These are phyloP conservation scores for Sinelater perroti DNA, from an alignment of 2,888 invertebrate species.

Conservation along the genomic window DNA sequence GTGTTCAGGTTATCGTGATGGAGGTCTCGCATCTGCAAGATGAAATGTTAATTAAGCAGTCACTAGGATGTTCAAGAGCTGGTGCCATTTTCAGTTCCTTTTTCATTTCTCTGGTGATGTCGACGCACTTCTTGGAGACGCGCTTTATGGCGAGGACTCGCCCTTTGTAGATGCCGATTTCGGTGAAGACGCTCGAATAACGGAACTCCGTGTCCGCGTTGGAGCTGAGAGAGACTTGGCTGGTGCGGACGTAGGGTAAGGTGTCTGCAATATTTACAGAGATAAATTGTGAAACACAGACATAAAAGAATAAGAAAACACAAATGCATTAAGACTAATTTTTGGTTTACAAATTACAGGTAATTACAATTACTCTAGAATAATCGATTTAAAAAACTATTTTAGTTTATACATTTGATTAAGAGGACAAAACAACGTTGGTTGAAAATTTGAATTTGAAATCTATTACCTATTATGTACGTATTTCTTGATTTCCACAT, in stretches of 20 bases:
- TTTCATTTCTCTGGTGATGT: slow-evolving; percentile 89
- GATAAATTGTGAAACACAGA: too few relatives aligned
- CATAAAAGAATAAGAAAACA: not conserved
- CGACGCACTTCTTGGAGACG: slow-evolving; percentile 84
- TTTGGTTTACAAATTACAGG: not conserved
- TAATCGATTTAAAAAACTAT: too few relatives aligned
- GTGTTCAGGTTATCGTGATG: slow-evolving; percentile 92
- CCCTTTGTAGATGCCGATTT: slow-evolving; percentile 89
- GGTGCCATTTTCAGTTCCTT: slow-evolving; percentile 88
- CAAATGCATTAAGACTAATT: too few relatives aligned
- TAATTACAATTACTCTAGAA: slow-evolving; percentile 2
- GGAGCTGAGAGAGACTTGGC: slow-evolving; percentile 91
- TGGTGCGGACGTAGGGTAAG: slow-evolving; percentile 78
- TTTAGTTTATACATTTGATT: too few relatives aligned
- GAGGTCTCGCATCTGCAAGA: slow-evolving; percentile 82
- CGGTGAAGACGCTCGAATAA: slow-evolving; percentile 89
- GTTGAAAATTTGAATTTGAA: too few relatives aligned
- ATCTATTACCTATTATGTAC: too few relatives aligned
- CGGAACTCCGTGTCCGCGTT: slow-evolving; percentile 91
- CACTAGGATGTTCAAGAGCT: too few relatives aligned
- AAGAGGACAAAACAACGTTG: too few relatives aligned
- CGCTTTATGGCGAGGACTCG: slow-evolving; percentile 87
- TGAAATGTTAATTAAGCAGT: too few relatives aligned
- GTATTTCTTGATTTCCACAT: too few relatives aligned
- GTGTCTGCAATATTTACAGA: slow-evolving; percentile 57